Conservation (phyloP, 2,888 invertebrate species). For the Agriopis leucophaearia region DNA sequence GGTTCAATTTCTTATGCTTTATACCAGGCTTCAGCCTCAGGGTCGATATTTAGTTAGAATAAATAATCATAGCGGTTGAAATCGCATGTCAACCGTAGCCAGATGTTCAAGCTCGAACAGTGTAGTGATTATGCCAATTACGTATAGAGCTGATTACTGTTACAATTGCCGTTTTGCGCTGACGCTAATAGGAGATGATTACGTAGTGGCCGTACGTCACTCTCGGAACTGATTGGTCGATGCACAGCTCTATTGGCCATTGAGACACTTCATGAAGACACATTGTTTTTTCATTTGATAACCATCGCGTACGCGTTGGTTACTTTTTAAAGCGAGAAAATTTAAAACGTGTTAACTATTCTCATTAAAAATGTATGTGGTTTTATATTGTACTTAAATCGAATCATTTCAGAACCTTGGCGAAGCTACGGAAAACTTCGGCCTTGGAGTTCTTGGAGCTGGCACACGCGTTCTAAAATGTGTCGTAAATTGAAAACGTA, state of each 20-base stretch:
- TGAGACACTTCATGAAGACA: constrained; percentile 19
- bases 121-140: constrained; percentile 44
- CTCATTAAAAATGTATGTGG: not conserved
- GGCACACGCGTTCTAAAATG: not conserved
- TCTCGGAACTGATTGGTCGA: constrained; percentile 22
- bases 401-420: not conserved
- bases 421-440: not conserved
- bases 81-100: constrained; percentile 7
- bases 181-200: constrained; percentile 32
- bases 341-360: constrained; percentile 2
- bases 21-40: no score
- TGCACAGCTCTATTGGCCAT: constrained; percentile 16
- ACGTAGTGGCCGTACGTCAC: constrained; percentile 35
- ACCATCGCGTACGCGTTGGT: not conserved
- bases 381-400: not conserved
- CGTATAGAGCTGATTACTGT: constrained; percentile 40
- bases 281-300: constrained; percentile 12
- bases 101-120: constrained; percentile 24
- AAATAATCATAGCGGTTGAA: not conserved
- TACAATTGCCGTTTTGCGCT: constrained; percentile 38
- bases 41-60: not conserved
- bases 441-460: not conserved
- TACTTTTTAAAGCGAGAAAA: constrained; percentile 9
- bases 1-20: not conserved
- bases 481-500: no score